Conservation (phyloP, 1,140 invertebrate genomes). For the Diploscapter pachys region DNA sequence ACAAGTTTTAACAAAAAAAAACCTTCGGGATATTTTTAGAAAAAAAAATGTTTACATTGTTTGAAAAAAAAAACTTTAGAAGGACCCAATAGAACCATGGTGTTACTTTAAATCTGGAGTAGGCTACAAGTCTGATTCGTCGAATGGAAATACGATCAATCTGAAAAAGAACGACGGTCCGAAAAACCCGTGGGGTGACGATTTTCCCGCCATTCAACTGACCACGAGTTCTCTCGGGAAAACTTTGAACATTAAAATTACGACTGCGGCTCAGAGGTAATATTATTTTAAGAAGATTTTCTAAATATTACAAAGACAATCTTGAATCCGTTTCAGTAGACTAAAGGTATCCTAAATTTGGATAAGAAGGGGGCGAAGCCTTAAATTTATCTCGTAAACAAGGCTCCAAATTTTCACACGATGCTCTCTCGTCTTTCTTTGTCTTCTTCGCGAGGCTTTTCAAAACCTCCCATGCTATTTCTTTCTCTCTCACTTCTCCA, state of each 20-base stretch:
- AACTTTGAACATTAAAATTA: conserved; percentile 41
- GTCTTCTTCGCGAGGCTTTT: background rate
- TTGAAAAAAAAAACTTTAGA: background rate
- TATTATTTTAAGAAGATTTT: background rate
- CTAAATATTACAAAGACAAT: background rate
- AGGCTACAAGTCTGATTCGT: conserved; percentile 19
- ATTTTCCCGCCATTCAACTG: conserved; percentile 37
- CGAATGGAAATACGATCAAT: conserved; percentile 14
- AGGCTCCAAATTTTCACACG: background rate
- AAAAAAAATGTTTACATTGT: background rate
- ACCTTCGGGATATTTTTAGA: too few species aligned
- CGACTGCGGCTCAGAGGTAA: conserved; percentile 2
- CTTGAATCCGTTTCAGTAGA: background rate
- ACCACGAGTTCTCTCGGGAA: conserved; percentile 33
- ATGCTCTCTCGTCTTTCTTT: background rate
- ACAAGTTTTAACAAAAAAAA: too few species aligned
- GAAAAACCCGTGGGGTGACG: conserved; percentile 41
- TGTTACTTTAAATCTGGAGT: conserved; percentile 44
- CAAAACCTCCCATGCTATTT: background rate
- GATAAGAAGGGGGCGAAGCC: background rate
- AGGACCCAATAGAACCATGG: conserved; percentile 27
- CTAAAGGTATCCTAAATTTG: background rate
- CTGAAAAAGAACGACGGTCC: conserved; percentile 33
- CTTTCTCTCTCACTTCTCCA: background rate
- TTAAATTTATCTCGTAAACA: background rate